phyloP scores from a whole-genome alignment of 2,888 invertebrate genomes.

The Drosophila atripex region DNA sequence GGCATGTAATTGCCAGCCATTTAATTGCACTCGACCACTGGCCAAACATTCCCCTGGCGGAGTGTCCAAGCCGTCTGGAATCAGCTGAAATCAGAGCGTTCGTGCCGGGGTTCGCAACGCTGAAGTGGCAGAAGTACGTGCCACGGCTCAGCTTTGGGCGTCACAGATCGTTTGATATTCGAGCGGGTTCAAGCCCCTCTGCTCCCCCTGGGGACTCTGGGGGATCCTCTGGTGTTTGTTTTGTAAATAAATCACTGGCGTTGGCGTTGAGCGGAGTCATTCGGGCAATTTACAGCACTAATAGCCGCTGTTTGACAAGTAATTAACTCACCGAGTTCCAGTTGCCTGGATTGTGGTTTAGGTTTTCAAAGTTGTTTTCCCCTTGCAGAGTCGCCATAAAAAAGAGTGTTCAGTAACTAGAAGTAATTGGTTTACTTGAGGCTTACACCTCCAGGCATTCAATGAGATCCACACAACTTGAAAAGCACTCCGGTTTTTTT shows the following conservation, averaged over 20 bases:
- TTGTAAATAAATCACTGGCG: conserved; percentile 71
- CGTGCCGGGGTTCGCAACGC: conserved; percentile 12
- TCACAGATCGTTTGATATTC: conserved; percentile 75
- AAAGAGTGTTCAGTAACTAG: neutral
- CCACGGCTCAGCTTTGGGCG: conserved; percentile 57
- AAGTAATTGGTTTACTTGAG: conserved; percentile 1
- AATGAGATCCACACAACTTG: neutral
- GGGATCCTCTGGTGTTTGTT: conserved; percentile 57
- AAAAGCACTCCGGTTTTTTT: neutral
- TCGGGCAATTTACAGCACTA: conserved; percentile 73
- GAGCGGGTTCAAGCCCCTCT: conserved; percentile 35
- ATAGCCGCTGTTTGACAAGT: conserved; percentile 72
- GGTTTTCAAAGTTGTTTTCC: conserved; percentile 11
- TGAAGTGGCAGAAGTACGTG: conserved; percentile 54
- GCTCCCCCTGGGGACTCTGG: neutral
- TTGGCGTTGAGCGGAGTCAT: conserved; percentile 56
- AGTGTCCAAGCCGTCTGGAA: conserved; percentile 35
- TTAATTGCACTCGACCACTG: conserved; percentile 56
- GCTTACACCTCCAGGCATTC: neutral
- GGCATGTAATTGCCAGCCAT: conserved; percentile 57
- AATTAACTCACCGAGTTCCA: conserved; percentile 64
- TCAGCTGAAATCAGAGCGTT: conserved; percentile 49
- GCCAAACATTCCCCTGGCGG: conserved; percentile 34
- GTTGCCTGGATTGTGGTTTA: conserved; percentile 26
- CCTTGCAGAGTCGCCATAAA: neutral